These are phyloP conservation scores for Leuciscus idus DNA, from an alignment of 2,113 vertebrate genomes.

Conservation along the genomic window DNA sequence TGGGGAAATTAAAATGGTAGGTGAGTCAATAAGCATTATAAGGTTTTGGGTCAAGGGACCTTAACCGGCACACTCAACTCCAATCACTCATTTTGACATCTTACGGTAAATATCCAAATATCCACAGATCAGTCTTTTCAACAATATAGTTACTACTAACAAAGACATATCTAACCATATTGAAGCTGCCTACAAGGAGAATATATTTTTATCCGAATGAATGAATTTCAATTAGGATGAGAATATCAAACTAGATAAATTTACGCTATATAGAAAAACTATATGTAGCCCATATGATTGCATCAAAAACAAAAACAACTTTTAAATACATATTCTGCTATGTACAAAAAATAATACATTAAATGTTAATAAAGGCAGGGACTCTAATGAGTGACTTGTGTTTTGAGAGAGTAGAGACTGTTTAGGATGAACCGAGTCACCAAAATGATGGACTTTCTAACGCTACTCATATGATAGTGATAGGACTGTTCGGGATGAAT, in stretches of 20 bases:
- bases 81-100: background rate
- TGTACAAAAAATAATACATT: too few relatives aligned
- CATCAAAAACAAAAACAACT: too few relatives aligned
- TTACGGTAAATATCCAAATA: background rate
- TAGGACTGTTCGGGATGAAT: background rate
- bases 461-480: background rate
- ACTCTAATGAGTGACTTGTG: background rate
- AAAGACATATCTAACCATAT: background rate
- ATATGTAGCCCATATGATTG: background rate
- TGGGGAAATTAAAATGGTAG: constrained; percentile 55
- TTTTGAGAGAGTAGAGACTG: background rate
- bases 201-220: background rate
- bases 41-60: constrained; percentile 34
- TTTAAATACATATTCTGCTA: too few relatives aligned
- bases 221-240: background rate
- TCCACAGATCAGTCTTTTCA: background rate
- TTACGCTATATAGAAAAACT: background rate
- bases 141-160: background rate
- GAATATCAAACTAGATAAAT: background rate
- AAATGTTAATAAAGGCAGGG: background rate
- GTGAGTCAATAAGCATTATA: constrained; percentile 59
- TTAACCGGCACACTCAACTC: constrained; percentile 19
- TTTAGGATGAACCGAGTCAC: background rate
- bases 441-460: background rate
- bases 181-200: background rate